Evolutionary conservation across 2,113 vertebrate species (phyloP).

Genomic region (Sander vitreus): DNA sequence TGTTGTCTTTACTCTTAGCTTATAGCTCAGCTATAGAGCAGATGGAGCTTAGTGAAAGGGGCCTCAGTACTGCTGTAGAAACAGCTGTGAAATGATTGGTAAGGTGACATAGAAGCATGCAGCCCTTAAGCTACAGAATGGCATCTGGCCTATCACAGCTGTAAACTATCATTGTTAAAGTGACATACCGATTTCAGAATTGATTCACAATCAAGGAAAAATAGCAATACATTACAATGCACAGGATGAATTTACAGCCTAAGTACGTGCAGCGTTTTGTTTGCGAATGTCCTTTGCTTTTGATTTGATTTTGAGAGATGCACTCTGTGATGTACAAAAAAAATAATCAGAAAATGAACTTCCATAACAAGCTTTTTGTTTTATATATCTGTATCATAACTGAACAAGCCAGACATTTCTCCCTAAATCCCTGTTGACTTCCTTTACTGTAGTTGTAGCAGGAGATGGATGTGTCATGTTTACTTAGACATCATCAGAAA

Average conservation of each 20-base stretch:
- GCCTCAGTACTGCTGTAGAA: conserved; percentile 33
- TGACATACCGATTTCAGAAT: conserved; percentile 5
- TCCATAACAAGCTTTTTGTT: conserved; percentile 2
- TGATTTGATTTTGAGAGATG: conserved; percentile 6
- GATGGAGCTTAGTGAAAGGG: conserved; percentile 45
- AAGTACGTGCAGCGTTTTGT: neutral
- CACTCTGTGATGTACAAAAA: neutral
- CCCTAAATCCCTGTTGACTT: neutral
- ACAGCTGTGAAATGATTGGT: conserved; percentile 58
- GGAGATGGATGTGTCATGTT: conserved; percentile 15
- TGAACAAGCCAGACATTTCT: neutral
- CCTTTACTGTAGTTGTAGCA: neutral
- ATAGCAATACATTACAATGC: neutral
- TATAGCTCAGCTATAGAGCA: conserved; percentile 42
- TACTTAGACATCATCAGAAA: conserved; percentile 9
- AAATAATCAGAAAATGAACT: neutral
- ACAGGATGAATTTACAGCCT: neutral
- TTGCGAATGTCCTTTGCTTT: conserved; percentile 3
- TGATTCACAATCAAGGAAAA: conserved; percentile 9
- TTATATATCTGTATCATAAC: neutral
- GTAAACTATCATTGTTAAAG: conserved; percentile 27
- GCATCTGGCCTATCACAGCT: conserved; percentile 39
- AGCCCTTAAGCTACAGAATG: conserved; percentile 42
- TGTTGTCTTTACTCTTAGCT: conserved; percentile 29
- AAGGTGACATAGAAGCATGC: conserved; percentile 48